Conservation (phyloP, 2,888 invertebrate genomes). For the Sinodicranocentrus sp. region DNA sequence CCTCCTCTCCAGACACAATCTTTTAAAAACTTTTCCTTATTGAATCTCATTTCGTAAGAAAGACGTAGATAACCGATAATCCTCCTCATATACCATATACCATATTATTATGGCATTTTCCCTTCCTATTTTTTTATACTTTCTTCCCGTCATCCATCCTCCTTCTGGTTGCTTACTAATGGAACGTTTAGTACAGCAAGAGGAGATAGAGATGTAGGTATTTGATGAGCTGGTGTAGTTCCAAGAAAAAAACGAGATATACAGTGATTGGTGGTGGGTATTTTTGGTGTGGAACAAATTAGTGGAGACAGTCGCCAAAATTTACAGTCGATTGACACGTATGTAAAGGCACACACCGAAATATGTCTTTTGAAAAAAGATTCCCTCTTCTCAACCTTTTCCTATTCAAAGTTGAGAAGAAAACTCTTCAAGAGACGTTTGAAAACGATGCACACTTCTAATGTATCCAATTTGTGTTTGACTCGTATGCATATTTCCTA, state of each 20-base stretch:
- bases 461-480: too few relatives aligned
- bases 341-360: slow-evolving; percentile 65
- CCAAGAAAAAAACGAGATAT: slow-evolving; percentile 75
- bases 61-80: slow-evolving; percentile 41
- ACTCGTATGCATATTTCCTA: too few relatives aligned
- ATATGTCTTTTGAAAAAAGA: slow-evolving; percentile 27
- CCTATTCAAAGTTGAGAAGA: background rate
- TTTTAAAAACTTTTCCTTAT: slow-evolving; percentile 25
- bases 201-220: slow-evolving; percentile 71
- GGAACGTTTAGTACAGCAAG: slow-evolving; percentile 74
- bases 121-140: slow-evolving; percentile 1
- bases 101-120: slow-evolving; percentile 40
- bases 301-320: slow-evolving; percentile 77
- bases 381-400: background rate
- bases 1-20: slow-evolving; percentile 17
- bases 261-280: slow-evolving; percentile 77
- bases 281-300: slow-evolving; percentile 77
- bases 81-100: slow-evolving; percentile 5
- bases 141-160: background rate
- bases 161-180: slow-evolving; percentile 60
- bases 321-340: slow-evolving; percentile 77
- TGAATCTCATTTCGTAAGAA: slow-evolving; percentile 29
- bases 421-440: too few relatives aligned
- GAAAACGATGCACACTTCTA: too few relatives aligned
- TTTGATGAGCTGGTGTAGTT: slow-evolving; percentile 77